A percentile compares a stretch with the other conserved stretches of the same genome.
Evolutionary conservation across 2,113 vertebrate species (phyloP).

Genomic region (Chauna torquata): DNA sequence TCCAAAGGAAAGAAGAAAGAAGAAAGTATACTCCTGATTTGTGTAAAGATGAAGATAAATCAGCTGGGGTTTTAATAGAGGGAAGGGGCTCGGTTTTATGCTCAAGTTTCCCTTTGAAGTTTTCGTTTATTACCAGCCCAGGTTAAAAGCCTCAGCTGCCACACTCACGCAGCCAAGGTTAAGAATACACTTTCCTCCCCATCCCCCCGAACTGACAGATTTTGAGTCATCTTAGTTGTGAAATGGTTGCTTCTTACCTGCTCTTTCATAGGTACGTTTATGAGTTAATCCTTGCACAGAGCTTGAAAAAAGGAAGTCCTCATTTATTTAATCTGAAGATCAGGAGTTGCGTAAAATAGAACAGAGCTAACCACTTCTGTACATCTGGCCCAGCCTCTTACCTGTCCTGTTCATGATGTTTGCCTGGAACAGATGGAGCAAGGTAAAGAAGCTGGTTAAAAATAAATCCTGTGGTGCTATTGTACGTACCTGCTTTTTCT

Average conservation of each 20-base stretch:
- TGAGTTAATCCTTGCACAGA: not conserved
- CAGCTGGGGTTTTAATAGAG: not conserved
- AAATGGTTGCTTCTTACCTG: not conserved
- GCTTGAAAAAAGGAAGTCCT: not conserved
- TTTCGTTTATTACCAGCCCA: not conserved
- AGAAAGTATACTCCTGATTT: not conserved
- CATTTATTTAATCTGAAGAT: not conserved
- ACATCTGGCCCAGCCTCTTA: not conserved
- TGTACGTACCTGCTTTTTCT: not conserved
- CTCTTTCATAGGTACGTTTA: not conserved
- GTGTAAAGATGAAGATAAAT: not conserved
- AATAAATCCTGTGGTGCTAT: not conserved
- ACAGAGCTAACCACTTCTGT: not conserved
- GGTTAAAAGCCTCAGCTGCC: not conserved
- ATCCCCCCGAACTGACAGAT: not conserved
- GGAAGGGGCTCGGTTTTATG: not conserved
- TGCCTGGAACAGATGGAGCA: slow-evolving; percentile 28
- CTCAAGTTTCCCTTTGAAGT: not conserved
- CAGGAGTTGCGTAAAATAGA: not conserved
- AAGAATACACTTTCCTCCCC: not conserved
- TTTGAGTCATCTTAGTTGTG: not conserved
- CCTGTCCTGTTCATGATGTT: not conserved
- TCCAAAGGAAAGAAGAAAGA: not conserved
- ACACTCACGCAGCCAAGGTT: not conserved
- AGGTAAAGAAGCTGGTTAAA: slow-evolving; percentile 4